Conservation (phyloP, 2,797 vertebrate species). For the Molossus molossus region DNA sequence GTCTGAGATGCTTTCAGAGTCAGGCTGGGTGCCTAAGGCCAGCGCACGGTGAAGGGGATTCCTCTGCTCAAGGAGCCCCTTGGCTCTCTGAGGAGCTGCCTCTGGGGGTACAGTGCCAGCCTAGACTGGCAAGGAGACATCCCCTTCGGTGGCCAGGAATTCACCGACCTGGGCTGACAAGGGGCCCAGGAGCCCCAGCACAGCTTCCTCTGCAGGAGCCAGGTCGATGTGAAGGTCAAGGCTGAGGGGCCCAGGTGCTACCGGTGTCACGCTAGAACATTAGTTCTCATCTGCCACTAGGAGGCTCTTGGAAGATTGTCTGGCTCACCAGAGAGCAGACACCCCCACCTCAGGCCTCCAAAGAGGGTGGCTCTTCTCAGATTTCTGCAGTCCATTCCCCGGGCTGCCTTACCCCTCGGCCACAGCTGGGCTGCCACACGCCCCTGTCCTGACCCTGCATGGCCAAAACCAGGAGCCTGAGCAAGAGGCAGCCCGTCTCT, state of each 20-base stretch:
- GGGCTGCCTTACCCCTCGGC: not conserved
- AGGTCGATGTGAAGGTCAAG: not conserved
- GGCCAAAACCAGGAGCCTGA: not conserved
- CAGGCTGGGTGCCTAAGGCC: not conserved
- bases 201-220: not conserved
- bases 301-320: not conserved
- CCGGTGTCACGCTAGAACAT: not conserved
- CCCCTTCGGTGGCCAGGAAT: not conserved
- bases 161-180: not conserved
- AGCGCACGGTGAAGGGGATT: not conserved
- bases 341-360: not conserved
- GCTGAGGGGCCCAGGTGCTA: not conserved
- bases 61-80: conserved; percentile 13
- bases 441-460: not conserved
- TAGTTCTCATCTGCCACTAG: not conserved
- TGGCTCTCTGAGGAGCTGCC: not conserved
- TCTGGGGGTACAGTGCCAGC: not conserved
- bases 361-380: not conserved
- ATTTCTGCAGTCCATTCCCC: not conserved
- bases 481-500: not conserved
- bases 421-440: not conserved
- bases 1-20: not conserved
- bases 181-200: not conserved
- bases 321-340: not conserved
- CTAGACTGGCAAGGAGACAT: not conserved